Evolutionary conservation across 2,888 invertebrate genomes (phyloP).

Genomic region (Perizoma affinitatum): DNA sequence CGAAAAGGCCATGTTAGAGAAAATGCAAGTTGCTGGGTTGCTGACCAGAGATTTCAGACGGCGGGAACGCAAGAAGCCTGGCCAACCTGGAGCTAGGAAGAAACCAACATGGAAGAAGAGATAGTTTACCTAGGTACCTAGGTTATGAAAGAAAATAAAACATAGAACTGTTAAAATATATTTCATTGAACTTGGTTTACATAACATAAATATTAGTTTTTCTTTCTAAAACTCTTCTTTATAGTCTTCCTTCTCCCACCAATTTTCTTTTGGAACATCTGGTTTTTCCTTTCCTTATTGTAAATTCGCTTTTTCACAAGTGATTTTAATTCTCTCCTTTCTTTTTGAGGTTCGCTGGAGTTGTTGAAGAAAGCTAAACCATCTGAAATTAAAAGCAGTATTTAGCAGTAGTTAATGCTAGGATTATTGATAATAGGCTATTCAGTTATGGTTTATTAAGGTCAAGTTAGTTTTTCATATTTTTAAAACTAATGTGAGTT

Average conservation of each 20-base stretch:
- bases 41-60: conserved; percentile 90
- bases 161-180: conserved; percentile 14
- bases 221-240: conserved; percentile 66
- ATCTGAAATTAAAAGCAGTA: conserved; percentile 75
- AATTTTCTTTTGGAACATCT: conserved; percentile 80
- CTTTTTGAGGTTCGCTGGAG: conserved; percentile 68
- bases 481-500: too few relatives aligned
- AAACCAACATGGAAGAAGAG: conserved; percentile 97
- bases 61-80: conserved; percentile 96
- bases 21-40: conserved; percentile 95
- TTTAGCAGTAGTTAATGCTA: too few relatives aligned
- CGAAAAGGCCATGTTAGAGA: conserved; percentile 88
- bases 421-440: too few relatives aligned
- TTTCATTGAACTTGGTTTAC: conserved; percentile 14
- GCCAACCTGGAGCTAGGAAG: conserved; percentile 94
- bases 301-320: conserved; percentile 86
- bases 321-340: conserved; percentile 86
- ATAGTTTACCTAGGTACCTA: conserved; percentile 64
- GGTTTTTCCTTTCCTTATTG: conserved; percentile 82
- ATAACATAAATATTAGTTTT: conserved; percentile 44
- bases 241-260: conserved; percentile 72
- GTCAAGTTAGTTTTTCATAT: too few relatives aligned
- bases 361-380: conserved; percentile 86
- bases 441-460: too few relatives aligned
- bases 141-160: background rate